phyloP scores from a whole-genome alignment of 2,113 vertebrate genomes.

The Lepus timidus region DNA sequence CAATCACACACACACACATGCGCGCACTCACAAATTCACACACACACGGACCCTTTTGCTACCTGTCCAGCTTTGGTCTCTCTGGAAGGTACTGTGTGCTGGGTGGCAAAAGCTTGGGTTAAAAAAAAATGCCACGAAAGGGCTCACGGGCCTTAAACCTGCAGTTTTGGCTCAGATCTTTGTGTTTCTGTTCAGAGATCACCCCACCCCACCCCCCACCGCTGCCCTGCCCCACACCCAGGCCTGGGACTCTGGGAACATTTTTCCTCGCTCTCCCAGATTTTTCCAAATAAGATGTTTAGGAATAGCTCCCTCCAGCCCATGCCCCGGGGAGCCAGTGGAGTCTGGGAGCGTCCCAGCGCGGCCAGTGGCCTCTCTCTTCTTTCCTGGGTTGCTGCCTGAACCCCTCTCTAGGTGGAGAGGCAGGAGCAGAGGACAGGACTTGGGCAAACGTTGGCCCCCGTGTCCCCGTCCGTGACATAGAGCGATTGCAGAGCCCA shows the following conservation, averaged over 20 bases:
- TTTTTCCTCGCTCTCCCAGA: background rate
- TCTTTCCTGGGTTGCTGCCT: no score
- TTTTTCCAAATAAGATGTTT: background rate
- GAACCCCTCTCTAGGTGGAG: background rate
- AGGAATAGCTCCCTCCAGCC: background rate
- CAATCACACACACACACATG: no score
- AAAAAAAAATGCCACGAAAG: background rate
- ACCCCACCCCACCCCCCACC: background rate
- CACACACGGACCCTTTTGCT: background rate
- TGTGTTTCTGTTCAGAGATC: constrained; percentile 36
- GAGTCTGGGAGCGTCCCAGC: no score
- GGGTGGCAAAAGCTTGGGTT: background rate
- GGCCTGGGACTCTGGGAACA: background rate
- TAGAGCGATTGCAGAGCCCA: background rate
- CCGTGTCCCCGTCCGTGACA: background rate
- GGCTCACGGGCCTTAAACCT: background rate
- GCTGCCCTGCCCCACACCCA: background rate
- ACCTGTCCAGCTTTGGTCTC: background rate
- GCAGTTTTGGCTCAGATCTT: background rate
- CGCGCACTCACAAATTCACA: no score
- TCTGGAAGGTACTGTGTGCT: background rate
- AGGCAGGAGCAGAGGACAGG: background rate
- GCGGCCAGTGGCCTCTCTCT: background rate
- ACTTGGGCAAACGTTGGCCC: background rate
- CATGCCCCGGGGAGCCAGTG: background rate